Percentiles rank a stretch among this genome's conserved stretches.
Evolutionary conservation across 2,888 invertebrate genomes (phyloP).

Genomic region (Chalcosyrphus nemorum): DNA sequence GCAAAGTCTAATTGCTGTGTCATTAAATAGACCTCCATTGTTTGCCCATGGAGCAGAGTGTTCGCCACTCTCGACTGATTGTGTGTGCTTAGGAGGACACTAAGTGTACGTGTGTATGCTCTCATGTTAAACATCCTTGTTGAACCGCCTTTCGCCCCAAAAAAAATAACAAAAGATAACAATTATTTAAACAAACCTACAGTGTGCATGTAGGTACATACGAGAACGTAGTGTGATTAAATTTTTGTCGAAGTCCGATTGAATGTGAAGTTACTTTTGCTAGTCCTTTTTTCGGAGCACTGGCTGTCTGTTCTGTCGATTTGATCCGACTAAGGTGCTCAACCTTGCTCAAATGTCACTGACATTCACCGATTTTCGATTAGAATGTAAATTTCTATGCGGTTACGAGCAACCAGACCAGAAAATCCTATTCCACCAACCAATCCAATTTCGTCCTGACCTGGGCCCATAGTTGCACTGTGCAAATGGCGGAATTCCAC

Average conservation of each 20-base stretch:
- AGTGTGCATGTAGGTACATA: constrained; percentile 42
- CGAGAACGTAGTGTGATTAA: constrained; percentile 65
- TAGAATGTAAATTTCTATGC: constrained; percentile 70
- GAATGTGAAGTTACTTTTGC: constrained; percentile 46
- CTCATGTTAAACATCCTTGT: constrained; percentile 63
- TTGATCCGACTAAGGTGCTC: constrained; percentile 47
- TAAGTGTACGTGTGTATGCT: constrained; percentile 57
- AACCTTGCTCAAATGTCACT: constrained; percentile 67
- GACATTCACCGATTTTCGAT: constrained; percentile 70
- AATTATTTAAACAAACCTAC: constrained; percentile 62
- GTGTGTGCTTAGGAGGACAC: constrained; percentile 56
- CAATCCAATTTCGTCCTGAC: constrained; percentile 56
- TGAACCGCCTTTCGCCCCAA: constrained; percentile 30
- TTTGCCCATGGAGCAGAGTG: constrained; percentile 53
- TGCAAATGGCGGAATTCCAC: not conserved
- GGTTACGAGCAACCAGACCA: constrained; percentile 66
- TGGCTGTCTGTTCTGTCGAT: not conserved
- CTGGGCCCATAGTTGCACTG: constrained; percentile 15
- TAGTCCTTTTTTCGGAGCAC: not conserved
- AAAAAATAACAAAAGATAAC: constrained; percentile 44
- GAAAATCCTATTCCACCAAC: constrained; percentile 65
- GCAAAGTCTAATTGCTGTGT: constrained; percentile 67
- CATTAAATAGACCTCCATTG: constrained; percentile 67
- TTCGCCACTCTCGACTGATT: constrained; percentile 33
- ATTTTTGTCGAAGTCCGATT: constrained; percentile 59